phyloP scores from a whole-genome alignment of 2,888 invertebrate genomes.

The Kuschelorhynchus macadamiae region DNA sequence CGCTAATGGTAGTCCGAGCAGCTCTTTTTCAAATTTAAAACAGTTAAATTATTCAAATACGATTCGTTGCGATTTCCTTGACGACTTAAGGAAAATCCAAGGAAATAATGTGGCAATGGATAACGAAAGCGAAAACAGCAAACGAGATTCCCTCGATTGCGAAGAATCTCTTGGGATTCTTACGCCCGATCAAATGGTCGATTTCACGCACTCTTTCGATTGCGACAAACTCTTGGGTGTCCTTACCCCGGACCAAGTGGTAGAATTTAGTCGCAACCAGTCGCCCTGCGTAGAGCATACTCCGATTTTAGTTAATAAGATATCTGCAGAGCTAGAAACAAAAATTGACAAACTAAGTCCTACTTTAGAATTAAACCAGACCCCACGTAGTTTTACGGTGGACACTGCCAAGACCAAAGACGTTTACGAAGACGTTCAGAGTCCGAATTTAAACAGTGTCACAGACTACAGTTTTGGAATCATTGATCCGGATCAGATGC shows the following conservation, averaged over 20 bases:
- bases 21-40: conserved; percentile 23
- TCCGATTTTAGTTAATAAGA: conserved; percentile 22
- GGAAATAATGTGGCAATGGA: conserved; percentile 10
- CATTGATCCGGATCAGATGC: conserved; percentile 73
- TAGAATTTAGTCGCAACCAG: conserved; percentile 9
- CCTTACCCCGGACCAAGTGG: not conserved
- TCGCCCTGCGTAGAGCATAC: conserved; percentile 53
- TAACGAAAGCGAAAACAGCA: conserved; percentile 63
- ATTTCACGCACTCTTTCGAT: conserved; percentile 58
- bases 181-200: conserved; percentile 90
- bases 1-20: conserved; percentile 4
- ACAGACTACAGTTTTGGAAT: conserved; percentile 67
- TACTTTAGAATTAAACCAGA: not conserved
- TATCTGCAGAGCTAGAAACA: conserved; percentile 28
- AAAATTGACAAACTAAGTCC: conserved; percentile 5
- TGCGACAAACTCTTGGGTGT: conserved; percentile 14
- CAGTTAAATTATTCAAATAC: conserved; percentile 51
- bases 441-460: conserved; percentile 62
- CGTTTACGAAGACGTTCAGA: conserved; percentile 57
- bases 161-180: conserved; percentile 83
- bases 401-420: conserved; percentile 40
- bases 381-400: conserved; percentile 14
- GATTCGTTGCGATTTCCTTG: conserved; percentile 46
- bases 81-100: conserved; percentile 48
- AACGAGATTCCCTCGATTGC: conserved; percentile 85